Evolutionary conservation across 1,140 invertebrate species (phyloP).

Genomic region (Polypedilum vanderplanki): DNA sequence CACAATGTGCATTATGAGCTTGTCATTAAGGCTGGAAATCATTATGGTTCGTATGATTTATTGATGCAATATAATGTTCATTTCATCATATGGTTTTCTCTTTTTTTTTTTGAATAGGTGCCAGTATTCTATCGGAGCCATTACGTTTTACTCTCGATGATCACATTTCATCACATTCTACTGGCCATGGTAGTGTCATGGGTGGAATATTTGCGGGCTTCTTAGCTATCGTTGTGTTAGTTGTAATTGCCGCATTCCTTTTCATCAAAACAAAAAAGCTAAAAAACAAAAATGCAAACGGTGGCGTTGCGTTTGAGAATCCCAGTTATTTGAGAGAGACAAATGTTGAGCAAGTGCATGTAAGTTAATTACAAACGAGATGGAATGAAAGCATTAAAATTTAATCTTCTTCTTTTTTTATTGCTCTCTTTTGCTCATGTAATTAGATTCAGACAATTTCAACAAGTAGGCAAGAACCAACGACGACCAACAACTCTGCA

Average conservation of each 20-base stretch:
- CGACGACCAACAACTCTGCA: neutral
- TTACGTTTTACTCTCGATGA: slow-evolving; percentile 64
- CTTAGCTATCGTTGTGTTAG: slow-evolving; percentile 49
- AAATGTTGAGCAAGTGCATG: slow-evolving; percentile 62
- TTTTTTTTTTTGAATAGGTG: slow-evolving; percentile 46
- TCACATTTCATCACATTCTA: slow-evolving; percentile 50
- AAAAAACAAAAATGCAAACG: slow-evolving; percentile 47
- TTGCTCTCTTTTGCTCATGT: neutral
- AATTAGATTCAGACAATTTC: slow-evolving; percentile 12
- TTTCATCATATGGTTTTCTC: neutral
- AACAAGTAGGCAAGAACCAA: neutral
- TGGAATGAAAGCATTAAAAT: neutral
- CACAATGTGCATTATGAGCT: slow-evolving; percentile 68
- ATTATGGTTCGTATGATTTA: slow-evolving; percentile 45
- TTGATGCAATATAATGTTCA: neutral
- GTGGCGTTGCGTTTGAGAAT: slow-evolving; percentile 76
- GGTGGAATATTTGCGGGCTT: slow-evolving; percentile 58
- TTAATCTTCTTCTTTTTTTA: slow-evolving; percentile 2
- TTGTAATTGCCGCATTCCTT: slow-evolving; percentile 56
- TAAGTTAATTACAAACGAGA: slow-evolving; percentile 42
- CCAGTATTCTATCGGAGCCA: slow-evolving; percentile 62
- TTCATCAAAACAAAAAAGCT: slow-evolving; percentile 57
- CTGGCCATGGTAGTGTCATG: slow-evolving; percentile 54
- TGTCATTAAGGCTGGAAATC: slow-evolving; percentile 73
- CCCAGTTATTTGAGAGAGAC: slow-evolving; percentile 72